A percentile compares a stretch with the other conserved stretches of the same genome.
These are phyloP conservation scores for Cherax destructor DNA, from an alignment of 1,140 invertebrate genomes.

Conservation along the genomic window DNA sequence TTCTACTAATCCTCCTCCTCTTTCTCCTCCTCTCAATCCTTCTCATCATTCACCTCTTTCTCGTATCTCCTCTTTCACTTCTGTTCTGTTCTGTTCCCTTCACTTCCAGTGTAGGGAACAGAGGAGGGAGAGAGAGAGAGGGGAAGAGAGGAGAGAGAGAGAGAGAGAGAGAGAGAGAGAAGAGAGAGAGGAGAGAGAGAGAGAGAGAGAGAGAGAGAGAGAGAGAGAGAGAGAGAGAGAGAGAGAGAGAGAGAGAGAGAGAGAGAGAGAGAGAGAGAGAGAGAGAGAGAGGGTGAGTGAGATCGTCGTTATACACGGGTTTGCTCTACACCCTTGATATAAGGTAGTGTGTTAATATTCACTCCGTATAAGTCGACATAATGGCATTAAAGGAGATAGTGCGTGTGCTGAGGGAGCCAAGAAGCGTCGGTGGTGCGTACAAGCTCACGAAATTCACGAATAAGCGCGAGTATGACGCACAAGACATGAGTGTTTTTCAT, in stretches of 20 bases:
- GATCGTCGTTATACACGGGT: background rate
- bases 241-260: background rate
- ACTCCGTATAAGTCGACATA: background rate
- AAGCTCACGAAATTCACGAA: no score
- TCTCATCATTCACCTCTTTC: no score
- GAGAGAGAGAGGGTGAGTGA: conserved; percentile 5
- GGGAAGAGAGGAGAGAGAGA: background rate
- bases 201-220: background rate
- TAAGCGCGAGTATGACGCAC: no score
- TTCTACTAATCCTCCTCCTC: no score
- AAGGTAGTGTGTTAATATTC: background rate
- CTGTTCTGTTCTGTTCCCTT: no score
- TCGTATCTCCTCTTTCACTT: no score
- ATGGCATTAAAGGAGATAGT: background rate
- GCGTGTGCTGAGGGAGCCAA: background rate
- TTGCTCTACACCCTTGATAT: background rate
- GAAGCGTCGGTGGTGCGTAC: background rate
- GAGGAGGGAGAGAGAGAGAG: background rate
- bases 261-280: background rate
- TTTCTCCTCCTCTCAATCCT: no score
- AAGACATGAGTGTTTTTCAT: no score
- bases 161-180: background rate
- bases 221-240: background rate
- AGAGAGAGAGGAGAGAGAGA: no score
- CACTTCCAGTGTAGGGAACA: background rate